Conservation (phyloP, 2,113 vertebrate species). For the Oreocharis arfaki region DNA sequence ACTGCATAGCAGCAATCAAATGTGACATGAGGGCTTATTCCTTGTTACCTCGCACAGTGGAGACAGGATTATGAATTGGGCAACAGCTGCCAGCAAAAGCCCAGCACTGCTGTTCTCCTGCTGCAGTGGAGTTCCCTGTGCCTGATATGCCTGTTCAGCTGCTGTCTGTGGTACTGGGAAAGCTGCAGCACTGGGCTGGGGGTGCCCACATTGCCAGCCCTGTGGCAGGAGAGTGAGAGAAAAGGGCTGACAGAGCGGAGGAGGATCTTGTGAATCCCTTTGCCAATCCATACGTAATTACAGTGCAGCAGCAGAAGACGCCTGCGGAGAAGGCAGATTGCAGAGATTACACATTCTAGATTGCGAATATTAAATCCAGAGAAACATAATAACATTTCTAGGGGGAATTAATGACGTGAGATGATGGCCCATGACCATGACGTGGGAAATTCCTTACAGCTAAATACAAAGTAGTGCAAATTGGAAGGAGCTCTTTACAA, state of each 20-base stretch:
- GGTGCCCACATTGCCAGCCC: accelerated
- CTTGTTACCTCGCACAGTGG: not conserved
- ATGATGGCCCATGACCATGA: not conserved
- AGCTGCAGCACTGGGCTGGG: not conserved
- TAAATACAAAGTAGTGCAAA: not conserved
- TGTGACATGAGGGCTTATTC: not conserved
- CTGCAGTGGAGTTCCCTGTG: not conserved
- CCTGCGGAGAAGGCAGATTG: not conserved
- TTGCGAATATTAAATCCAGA: not conserved
- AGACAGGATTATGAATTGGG: not conserved
- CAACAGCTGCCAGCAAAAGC: not conserved
- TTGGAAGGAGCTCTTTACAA: not conserved
- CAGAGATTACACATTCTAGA: not conserved
- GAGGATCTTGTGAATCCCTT: not conserved
- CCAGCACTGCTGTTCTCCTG: not conserved
- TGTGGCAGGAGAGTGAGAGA: not conserved
- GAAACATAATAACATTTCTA: not conserved
- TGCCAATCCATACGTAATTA: accelerated
- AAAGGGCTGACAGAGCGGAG: not conserved
- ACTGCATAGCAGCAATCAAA: not conserved
- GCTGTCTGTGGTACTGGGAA: not conserved
- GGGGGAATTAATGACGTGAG: not conserved
- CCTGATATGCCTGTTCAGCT: accelerated
- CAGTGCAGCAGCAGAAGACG: not conserved
- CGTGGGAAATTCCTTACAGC: not conserved